These are phyloP conservation scores for Gallinago solitaria DNA, from an alignment of 2,797 vertebrate genomes.

Conservation along the genomic window DNA sequence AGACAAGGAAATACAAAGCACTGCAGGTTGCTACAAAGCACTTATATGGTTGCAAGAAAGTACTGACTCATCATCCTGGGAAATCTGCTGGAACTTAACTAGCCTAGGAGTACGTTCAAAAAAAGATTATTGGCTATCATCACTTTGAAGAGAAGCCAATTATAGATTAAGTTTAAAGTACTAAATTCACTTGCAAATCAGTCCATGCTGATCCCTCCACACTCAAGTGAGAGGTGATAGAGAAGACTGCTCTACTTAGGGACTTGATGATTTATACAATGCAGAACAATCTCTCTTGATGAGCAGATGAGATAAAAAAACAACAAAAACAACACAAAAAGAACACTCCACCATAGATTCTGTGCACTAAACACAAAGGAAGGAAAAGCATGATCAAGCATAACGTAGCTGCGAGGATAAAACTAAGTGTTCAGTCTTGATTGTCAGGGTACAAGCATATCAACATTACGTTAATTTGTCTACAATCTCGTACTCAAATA, in stretches of 20 bases:
- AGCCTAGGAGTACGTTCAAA: background rate
- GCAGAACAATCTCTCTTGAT: background rate
- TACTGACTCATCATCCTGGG: background rate
- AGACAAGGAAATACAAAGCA: background rate
- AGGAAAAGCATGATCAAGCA: background rate
- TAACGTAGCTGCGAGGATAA: background rate
- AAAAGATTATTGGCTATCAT: background rate
- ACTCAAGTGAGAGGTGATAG: background rate
- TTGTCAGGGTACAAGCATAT: background rate
- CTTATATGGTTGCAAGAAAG: background rate
- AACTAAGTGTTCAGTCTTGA: background rate
- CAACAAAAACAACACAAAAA: accelerated
- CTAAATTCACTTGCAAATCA: conserved; percentile 1
- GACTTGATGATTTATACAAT: background rate
- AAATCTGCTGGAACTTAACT: background rate
- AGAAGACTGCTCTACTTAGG: background rate
- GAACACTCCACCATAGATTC: background rate
- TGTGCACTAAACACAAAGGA: background rate
- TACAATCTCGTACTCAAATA: background rate
- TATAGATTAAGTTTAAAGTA: background rate
- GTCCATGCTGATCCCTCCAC: background rate
- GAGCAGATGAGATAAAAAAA: background rate
- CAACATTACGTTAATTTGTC: background rate
- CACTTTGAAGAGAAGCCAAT: background rate
- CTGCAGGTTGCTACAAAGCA: background rate